Evolutionary conservation across 2,888 invertebrate genomes (phyloP), one percentile per base, ranked within the genome.

Genomic region (Lycophotia porphyrea): DNA sequence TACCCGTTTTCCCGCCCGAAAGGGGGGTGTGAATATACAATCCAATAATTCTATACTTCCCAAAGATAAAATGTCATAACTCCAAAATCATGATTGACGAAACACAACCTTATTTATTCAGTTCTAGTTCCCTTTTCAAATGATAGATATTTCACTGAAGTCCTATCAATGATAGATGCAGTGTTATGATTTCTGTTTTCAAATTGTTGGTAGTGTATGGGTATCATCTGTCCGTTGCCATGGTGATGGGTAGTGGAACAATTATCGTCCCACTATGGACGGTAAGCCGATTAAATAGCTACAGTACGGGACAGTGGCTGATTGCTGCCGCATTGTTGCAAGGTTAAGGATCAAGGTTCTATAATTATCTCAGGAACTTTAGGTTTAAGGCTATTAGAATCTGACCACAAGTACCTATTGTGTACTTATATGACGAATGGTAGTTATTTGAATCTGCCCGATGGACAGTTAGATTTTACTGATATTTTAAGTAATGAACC

Each of bases 261-360:
- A 66, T 83, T 55, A 58, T 27, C 18, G 60, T 63, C 39, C 36
- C 65, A 31, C 49, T 27, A 34, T 15, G 64, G n/a, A 64, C 9
- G 15, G 81, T 44, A 60, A 61, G 66, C 79, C 47, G 66, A 58
- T 71, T 71, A 70, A 79, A 79, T 65, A 65, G 69, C 39, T n/a
- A n/a, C 42, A 36, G 24, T 47, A 74, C 36, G 9, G 11, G n/a
- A 21, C n/a, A 21, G 31, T 4, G 36, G 24, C 13, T 4, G 21
- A 44, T n/a, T 55, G 70, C n/a, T 47, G 18, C 42, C 18, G 31
- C 52, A 27, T 67, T 49, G 34, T 42, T 52, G 42, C 44, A 39
- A 8, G n/a, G 42, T 49, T 18, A 2, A 5, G n/a, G 55, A 63
- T 58, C 13, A 1, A 24, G 52, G 49, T 36, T 27, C 34, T 11